A percentile compares a stretch with the other conserved stretches of the same genome.
Conservation (phyloP, 2,113 vertebrate species). For the Balaeniceps rex region DNA sequence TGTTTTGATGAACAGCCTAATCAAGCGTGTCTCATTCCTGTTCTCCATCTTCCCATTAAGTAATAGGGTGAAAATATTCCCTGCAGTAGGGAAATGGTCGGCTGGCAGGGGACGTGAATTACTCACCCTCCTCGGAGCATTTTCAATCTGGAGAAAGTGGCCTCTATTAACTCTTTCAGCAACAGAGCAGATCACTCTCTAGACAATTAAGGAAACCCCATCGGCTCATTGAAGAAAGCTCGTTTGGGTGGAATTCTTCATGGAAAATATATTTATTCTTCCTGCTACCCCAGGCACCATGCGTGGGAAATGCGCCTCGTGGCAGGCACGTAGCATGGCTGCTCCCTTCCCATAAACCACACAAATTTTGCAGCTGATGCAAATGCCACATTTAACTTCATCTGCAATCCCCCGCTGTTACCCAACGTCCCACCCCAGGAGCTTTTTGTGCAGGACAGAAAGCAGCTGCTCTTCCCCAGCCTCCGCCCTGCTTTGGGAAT, state of each 20-base stretch:
- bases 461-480: background rate
- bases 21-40: background rate
- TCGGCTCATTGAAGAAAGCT: background rate
- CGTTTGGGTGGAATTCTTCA: background rate
- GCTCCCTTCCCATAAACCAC: background rate
- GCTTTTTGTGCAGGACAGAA: background rate
- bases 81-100: rapidly evolving
- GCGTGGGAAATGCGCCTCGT: rapidly evolving
- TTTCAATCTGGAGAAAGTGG: background rate
- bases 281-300: background rate
- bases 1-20: background rate
- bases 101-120: background rate
- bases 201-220: background rate
- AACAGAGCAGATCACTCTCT: background rate
- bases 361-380: background rate
- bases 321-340: rapidly evolving
- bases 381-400: background rate
- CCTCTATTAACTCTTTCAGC: background rate
- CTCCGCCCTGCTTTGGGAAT: background rate
- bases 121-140: background rate
- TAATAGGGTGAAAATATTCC: background rate
- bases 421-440: rapidly evolving
- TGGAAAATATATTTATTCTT: background rate
- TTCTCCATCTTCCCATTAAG: background rate
- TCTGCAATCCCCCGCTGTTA: background rate